Percentiles rank a stretch among this genome's conserved stretches.
phyloP scores from a whole-genome alignment of 1,140 invertebrate species.

The Asobara japonica region DNA sequence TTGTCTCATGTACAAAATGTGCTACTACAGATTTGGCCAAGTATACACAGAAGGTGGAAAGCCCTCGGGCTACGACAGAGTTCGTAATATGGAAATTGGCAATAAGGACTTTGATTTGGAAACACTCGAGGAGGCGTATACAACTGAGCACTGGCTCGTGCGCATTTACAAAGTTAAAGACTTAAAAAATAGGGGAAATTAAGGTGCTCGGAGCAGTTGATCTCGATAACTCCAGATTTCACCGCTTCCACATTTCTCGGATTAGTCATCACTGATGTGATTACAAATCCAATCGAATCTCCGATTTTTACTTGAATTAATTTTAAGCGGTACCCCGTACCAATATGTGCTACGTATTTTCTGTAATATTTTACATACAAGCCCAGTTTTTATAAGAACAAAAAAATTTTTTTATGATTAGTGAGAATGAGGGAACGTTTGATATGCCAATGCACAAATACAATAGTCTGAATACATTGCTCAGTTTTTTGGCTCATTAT shows the following conservation, averaged over 20 bases:
- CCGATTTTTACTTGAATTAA: background rate
- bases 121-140: conserved; percentile 93
- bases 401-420: too few relatives aligned
- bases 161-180: conserved; percentile 96
- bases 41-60: conserved; percentile 96
- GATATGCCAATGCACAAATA: conserved; percentile 22
- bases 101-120: conserved; percentile 95
- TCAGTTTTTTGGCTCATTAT: background rate
- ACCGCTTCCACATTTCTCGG: background rate
- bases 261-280: background rate
- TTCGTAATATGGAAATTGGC: conserved; percentile 91
- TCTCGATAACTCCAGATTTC: background rate
- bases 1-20: conserved; percentile 97
- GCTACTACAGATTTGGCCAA: conserved; percentile 93
- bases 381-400: conserved; percentile 15
- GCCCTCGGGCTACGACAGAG: conserved; percentile 90
- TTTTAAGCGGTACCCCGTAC: background rate
- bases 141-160: conserved; percentile 95
- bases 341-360: conserved; percentile 21
- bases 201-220: background rate
- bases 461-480: conserved; percentile 7
- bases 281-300: background rate
- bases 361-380: conserved; percentile 17
- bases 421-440: background rate
- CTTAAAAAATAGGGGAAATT: conserved; percentile 80